Percentiles rank a stretch among this genome's conserved stretches.
These are phyloP conservation scores for Aporophyla nigra DNA, from an alignment of 2,888 invertebrate species.

Conservation along the genomic window DNA sequence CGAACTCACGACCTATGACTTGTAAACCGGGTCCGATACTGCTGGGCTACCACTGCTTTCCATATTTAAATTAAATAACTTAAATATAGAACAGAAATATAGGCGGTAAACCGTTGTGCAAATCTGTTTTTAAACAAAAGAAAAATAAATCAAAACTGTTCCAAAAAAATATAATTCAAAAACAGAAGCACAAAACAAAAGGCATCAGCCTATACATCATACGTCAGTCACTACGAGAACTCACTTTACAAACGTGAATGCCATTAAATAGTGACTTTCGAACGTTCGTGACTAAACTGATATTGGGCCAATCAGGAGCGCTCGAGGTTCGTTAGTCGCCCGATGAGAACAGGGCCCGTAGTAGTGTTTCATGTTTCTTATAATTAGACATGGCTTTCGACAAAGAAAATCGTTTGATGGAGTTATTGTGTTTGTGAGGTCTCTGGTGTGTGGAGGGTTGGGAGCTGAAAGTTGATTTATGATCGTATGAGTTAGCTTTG, in stretches of 20 bases:
- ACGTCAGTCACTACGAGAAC: constrained; percentile 63
- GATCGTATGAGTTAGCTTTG: too few species aligned
- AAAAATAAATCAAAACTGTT: neutral
- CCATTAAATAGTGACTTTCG: constrained; percentile 77
- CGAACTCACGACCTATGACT: too few species aligned
- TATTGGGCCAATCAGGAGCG: constrained; percentile 78
- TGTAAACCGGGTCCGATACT: too few species aligned
- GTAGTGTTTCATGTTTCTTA: constrained; percentile 70
- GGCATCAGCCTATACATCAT: constrained; percentile 55
- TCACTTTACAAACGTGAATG: constrained; percentile 71
- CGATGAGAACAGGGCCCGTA: constrained; percentile 65
- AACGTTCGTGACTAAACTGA: constrained; percentile 79
- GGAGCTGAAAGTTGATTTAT: constrained; percentile 2
- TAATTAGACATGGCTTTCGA: constrained; percentile 65
- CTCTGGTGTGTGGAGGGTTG: constrained; percentile 22
- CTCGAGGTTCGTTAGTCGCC: constrained; percentile 74
- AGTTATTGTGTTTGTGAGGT: constrained; percentile 31
- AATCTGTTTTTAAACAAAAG: neutral
- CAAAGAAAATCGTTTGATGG: constrained; percentile 50
- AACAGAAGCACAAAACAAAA: constrained; percentile 3
- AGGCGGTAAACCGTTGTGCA: neutral
- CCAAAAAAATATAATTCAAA: neutral
- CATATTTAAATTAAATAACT: too few species aligned
- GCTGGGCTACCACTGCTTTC: too few species aligned
- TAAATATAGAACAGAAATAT: too few species aligned